Evolutionary conservation across 2,888 invertebrate genomes (phyloP).

Genomic region (Erebia aethiops): DNA sequence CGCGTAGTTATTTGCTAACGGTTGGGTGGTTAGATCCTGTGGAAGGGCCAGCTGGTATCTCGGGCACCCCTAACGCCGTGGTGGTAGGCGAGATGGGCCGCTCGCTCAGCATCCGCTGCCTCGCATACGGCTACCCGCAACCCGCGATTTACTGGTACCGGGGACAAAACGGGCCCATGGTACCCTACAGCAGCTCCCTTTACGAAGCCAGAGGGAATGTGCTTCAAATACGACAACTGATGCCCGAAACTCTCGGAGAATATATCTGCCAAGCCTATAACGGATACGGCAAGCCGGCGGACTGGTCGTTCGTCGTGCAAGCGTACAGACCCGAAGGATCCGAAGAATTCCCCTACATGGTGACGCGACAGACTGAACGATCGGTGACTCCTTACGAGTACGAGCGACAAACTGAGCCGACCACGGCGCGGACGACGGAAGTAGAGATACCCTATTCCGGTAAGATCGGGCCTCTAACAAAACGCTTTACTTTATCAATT

Average conservation of each 20-base stretch:
- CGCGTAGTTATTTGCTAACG: constrained; percentile 54
- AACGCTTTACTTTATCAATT: constrained; percentile 12
- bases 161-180: constrained; percentile 86
- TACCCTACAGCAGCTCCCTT: constrained; percentile 86
- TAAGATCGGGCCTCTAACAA: constrained; percentile 52
- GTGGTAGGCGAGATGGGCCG: constrained; percentile 88
- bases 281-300: constrained; percentile 88
- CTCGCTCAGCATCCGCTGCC: constrained; percentile 89
- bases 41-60: constrained; percentile 83
- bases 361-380: constrained; percentile 44
- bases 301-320: constrained; percentile 89
- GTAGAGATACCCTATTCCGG: constrained; percentile 59
- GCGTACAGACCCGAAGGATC: constrained; percentile 87
- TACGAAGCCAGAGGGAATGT: constrained; percentile 90
- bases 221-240: constrained; percentile 88
- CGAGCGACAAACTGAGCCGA: constrained; percentile 40
- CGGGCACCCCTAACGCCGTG: constrained; percentile 85
- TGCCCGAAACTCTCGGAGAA: constrained; percentile 88
- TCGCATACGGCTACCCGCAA: constrained; percentile 90
- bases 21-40: constrained; percentile 82
- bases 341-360: constrained; percentile 48
- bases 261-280: constrained; percentile 97
- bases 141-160: constrained; percentile 94
- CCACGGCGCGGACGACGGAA: constrained; percentile 46
- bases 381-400: constrained; percentile 42